Evolutionary conservation across 2,888 invertebrate species (phyloP).

Genomic region (Chrysomela aeneicollis): DNA sequence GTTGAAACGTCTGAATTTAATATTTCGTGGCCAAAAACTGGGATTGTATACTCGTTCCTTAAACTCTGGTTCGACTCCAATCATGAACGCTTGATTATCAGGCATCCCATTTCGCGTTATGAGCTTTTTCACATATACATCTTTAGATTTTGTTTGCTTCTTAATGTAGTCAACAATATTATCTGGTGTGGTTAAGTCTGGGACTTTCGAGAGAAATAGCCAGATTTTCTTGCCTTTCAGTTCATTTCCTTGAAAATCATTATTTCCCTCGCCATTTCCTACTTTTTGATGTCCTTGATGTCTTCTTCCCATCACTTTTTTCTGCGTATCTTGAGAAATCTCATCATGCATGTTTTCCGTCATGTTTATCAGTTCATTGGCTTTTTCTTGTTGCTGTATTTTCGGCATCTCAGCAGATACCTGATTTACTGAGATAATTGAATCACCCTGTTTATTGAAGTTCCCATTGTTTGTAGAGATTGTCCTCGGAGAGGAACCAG

Average conservation of each 20-base stretch:
- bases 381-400: background rate
- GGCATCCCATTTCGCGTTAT: too few relatives aligned
- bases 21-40: too few relatives aligned
- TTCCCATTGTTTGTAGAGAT: background rate
- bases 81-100: too few relatives aligned
- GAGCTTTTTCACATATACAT: background rate
- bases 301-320: background rate
- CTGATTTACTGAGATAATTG: conserved; percentile 1
- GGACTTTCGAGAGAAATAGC: conserved; percentile 10
- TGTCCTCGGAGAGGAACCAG: background rate
- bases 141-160: background rate
- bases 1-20: too few relatives aligned
- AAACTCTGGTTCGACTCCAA: too few relatives aligned
- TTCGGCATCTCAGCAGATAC: conserved; percentile 8
- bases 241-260: conserved; percentile 6
- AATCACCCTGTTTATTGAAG: conserved; percentile 2
- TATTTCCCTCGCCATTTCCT: conserved; percentile 9
- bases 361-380: background rate
- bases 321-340: background rate
- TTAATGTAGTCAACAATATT: background rate
- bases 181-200: conserved; percentile 7
- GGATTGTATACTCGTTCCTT: too few relatives aligned
- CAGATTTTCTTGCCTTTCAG: conserved; percentile 5
- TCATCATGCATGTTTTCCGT: background rate
- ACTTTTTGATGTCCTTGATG: background rate